A percentile compares a stretch with the other conserved stretches of the same genome.
Conservation (phyloP, 2,888 invertebrate species). For the Diloba caeruleocephala region DNA sequence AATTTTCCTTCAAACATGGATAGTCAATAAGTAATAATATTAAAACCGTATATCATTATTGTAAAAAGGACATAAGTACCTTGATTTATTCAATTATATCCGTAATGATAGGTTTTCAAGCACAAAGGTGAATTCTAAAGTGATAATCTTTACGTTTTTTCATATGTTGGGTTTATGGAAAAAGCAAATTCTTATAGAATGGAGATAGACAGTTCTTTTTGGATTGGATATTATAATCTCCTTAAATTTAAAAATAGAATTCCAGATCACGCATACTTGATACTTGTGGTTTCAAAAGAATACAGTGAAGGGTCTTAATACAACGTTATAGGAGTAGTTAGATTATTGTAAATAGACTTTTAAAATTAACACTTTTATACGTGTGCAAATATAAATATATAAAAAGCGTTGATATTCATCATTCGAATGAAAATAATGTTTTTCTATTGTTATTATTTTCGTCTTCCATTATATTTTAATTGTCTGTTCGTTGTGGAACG, state of each 20-base stretch:
- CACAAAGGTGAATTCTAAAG: constrained; percentile 48
- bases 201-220: constrained; percentile 17
- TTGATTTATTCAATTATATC: constrained; percentile 49
- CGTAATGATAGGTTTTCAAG: constrained; percentile 49
- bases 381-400: constrained; percentile 67
- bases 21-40: constrained; percentile 46
- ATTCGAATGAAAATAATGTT: constrained; percentile 55
- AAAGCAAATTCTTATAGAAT: constrained; percentile 8
- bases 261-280: constrained; percentile 34
- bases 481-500: constrained; percentile 44
- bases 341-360: constrained; percentile 81
- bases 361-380: constrained; percentile 79
- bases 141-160: constrained; percentile 28
- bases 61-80: constrained; percentile 40
- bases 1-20: constrained; percentile 28
- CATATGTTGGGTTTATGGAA: constrained; percentile 9
- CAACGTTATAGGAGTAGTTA: constrained; percentile 76
- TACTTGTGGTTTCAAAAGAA: constrained; percentile 59
- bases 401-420: constrained; percentile 62
- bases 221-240: constrained; percentile 1
- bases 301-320: constrained; percentile 68
- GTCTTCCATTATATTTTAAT: constrained; percentile 77
- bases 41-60: constrained; percentile 51
- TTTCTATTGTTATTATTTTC: constrained; percentile 69
- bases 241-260: constrained; percentile 13